Evolutionary conservation across 1,140 invertebrate genomes (phyloP).

Genomic region (Bombus haemorrhoidalis): DNA sequence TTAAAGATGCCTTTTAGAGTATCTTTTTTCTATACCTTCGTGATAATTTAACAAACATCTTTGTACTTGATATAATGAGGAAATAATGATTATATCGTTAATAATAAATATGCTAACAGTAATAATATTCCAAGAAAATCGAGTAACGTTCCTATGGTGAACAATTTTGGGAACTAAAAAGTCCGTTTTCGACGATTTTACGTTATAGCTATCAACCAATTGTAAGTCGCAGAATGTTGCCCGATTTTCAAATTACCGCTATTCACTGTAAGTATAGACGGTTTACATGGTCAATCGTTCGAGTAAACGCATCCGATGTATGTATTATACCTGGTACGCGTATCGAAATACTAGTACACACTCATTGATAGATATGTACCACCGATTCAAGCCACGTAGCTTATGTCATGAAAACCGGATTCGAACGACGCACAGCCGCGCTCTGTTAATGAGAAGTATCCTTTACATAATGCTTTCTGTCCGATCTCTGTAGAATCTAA

Average conservation of each 20-base stretch:
- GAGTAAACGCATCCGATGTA: not conserved
- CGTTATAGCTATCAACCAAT: too few relatives aligned
- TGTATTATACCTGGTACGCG: too few relatives aligned
- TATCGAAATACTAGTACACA: not conserved
- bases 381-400: conserved; percentile 50
- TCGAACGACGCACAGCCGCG: conserved; percentile 56
- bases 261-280: not conserved
- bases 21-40: not conserved
- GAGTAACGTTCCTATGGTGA: too few relatives aligned
- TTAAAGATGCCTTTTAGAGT: not conserved
- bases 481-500: conserved; percentile 1
- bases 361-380: conserved; percentile 46
- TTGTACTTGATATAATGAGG: too few relatives aligned
- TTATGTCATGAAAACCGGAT: conserved; percentile 68
- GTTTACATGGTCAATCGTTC: not conserved
- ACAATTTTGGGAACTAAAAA: not conserved
- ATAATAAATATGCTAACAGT: too few relatives aligned
- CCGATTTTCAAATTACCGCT: not conserved
- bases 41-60: not conserved
- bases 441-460: conserved; percentile 69
- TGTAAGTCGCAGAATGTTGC: not conserved
- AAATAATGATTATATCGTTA: too few relatives aligned
- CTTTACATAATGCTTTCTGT: conserved; percentile 66
- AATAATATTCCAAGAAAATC: too few relatives aligned
- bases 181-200: not conserved